phyloP scores from a whole-genome alignment of 2,113 vertebrate genomes.

The Aptenodytes forsteri region DNA sequence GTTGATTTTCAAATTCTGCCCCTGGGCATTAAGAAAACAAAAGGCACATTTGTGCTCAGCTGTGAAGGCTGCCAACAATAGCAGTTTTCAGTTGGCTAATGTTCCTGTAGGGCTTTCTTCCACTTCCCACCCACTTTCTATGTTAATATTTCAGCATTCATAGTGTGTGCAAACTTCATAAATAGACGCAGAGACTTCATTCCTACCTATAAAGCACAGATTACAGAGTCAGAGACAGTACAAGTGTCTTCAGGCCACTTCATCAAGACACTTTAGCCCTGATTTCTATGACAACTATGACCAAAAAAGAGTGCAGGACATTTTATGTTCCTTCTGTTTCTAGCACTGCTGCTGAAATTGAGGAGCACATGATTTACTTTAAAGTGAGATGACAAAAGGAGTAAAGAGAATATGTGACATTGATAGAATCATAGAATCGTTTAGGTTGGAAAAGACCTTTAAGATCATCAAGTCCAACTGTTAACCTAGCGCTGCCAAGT shows the following conservation, averaged over 20 bases:
- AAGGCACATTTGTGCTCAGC: conserved; percentile 10
- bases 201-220: neutral
- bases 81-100: neutral
- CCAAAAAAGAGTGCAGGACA: neutral
- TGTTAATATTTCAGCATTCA: neutral
- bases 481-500: no score
- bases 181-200: neutral
- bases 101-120: conserved; percentile 6
- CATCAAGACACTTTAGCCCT: neutral
- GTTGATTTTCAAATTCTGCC: neutral
- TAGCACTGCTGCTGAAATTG: neutral
- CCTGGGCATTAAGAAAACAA: neutral
- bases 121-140: neutral
- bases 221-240: neutral
- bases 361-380: neutral
- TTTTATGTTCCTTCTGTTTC: neutral
- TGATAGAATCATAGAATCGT: neutral
- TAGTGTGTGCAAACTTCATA: neutral
- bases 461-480: no score
- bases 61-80: neutral
- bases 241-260: neutral
- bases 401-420: neutral
- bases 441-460: no score
- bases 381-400: neutral
- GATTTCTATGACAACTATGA: neutral